Evolutionary conservation across 2,888 invertebrate genomes (phyloP), one percentile per base, ranked within the genome.

Genomic region (Nipponacmea schrenckii): DNA sequence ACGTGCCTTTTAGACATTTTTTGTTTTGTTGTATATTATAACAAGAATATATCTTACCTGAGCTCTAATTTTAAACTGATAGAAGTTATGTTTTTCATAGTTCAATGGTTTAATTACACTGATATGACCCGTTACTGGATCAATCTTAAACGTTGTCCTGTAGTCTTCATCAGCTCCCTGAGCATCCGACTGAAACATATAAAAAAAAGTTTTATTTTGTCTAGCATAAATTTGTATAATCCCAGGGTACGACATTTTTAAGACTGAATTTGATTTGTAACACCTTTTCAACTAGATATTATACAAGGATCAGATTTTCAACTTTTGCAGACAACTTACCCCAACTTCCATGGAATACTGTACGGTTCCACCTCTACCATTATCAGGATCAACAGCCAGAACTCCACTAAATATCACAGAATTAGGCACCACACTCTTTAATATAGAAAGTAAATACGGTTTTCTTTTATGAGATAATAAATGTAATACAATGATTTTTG

Each of bases 21-120:
- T 31, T 39, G 39, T 39, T 39, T 10, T 10, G 3, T 39, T 8
- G 3, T 31, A 31, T 31, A 31, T 31, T 3, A 31, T 39, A 39
- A 39, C 7, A 39, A 39, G 4, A 8, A 5, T 39, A 5, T 8
- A 39, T 39, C 84, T 75, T 80, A 89, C 89, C 74, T 79, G 79
- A 14, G 89, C 89, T 64, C 76, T 84, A 26, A 89, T 78, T 45
- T 80, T 80, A 73, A 89, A 85, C 64, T 86, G 86, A 74, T 88
- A 88, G 50, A 84, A 86, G 45, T 84, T 83, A 66, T 84, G 80
- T 73, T 92, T 92, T 85, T 96, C 95, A 85, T 92, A 96, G 87
- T 96, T 95, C 50, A 96, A 87, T 0, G 92, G 90, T 68, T 91
- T 91, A n/a, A 91, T 91, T 0, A 95, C 88, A 17, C 91, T 92